phyloP scores from a whole-genome alignment of 2,797 vertebrate species.

The Sibirionetta formosa region DNA sequence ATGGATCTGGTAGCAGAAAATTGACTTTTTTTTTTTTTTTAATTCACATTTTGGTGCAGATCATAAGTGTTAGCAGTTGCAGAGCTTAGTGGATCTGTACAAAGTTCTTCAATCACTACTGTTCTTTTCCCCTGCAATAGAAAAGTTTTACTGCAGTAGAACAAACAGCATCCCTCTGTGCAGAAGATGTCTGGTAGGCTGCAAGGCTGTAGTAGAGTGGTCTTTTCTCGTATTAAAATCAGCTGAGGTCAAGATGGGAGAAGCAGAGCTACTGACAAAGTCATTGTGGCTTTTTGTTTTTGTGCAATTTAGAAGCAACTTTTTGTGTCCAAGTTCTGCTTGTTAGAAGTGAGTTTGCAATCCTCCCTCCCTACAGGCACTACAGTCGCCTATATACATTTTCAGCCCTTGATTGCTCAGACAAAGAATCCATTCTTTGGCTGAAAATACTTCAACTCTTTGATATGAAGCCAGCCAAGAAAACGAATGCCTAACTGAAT shows the following conservation, averaged over 20 bases:
- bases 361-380: background rate
- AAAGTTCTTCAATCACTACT: background rate
- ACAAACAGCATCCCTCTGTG: background rate
- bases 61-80: background rate
- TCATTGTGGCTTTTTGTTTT: background rate
- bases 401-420: slow-evolving; percentile 24
- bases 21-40: background rate
- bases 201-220: background rate
- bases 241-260: background rate
- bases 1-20: background rate
- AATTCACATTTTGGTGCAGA: background rate
- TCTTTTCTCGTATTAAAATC: background rate
- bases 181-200: background rate
- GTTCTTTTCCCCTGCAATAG: background rate
- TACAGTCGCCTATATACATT: background rate
- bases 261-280: background rate
- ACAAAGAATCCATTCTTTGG: slow-evolving; percentile 27
- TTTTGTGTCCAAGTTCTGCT: background rate
- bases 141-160: background rate
- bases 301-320: background rate
- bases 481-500: slow-evolving; percentile 54
- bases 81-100: fast-evolving
- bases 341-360: background rate
- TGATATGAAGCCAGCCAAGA: slow-evolving; percentile 38
- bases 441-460: slow-evolving; percentile 26